Evolutionary conservation across 1,140 invertebrate species (phyloP), one percentile per base, ranked within the genome.

Genomic region (Amyelois transitella): DNA sequence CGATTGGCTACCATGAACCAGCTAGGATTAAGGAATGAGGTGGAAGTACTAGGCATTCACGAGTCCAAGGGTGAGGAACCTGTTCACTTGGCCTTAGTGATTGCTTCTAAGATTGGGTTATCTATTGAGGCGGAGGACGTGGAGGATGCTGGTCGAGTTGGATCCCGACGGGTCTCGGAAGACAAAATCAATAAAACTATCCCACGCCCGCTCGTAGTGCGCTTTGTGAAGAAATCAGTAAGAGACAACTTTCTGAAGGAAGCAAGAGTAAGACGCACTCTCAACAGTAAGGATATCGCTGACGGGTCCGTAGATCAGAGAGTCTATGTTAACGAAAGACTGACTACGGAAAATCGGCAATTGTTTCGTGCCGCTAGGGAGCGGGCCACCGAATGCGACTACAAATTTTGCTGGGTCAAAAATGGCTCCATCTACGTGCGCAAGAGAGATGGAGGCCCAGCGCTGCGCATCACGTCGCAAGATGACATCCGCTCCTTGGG

Each of bases 41-140:
- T 57, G 10, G 60, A 62, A 49, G 53, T 62, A 2, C 7, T 43
- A 3, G 60, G 60, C 12, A 14, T 62, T 10, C 14, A 43, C n/a
- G 61, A 63, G 52, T 48, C 53, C 8, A 43, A 43, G 12, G 51
- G 51, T 24, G 61, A 63, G n/a, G 55, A 63, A n/a, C 61, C 53
- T 6, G 51, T 49, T 22, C 61, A 63, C 17, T 14, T 58, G 6
- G 50, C 47, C n/a, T 8, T 58, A 1, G 55, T 43, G 0, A 43
- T 50, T 0, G 61, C 61, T 0, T 10, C 18, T 2, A 63, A 63
- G 38, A 52, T 63, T 20, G 61, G 56, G 0, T 1, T 58, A 21
- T 24, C 47, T 0, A 1, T 58, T 1, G 25, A 52, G 8, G 52
- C 55, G 0, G 1, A 14, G 0, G 61, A 63, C 50, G 8, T 58